Evolutionary conservation across 1,140 invertebrate species (phyloP), one percentile per base, ranked within the genome.

Genomic region (Catajapyx aquilonaris): DNA sequence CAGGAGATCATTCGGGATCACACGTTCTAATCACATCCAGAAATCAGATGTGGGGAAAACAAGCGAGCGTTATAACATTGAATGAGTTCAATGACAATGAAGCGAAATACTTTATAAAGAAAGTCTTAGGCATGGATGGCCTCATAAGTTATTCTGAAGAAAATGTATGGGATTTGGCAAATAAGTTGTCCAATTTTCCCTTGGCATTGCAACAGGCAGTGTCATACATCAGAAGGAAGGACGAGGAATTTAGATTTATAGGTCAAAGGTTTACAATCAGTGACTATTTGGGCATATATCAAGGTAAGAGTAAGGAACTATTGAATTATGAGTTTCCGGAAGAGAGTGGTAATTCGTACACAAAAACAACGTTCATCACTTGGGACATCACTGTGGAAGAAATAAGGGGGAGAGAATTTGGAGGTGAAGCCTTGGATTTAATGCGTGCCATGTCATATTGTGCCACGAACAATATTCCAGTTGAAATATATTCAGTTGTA

Each of bases 11-110:
- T n/a, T n/a, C n/a, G n/a, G n/a, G n/a, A n/a, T n/a, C n/a, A n/a
- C n/a, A n/a, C n/a, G n/a, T 46, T 36, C 17, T 46, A n/a, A 43
- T 46, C 32, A 46, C 44, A 4, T 46, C 44, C 31, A 31, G 40
- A 20, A 31, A 45, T 43, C 35, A 39, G 25, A 23, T 38, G 36
- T 46, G 35, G 44, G 7, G 11, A 23, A 18, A 37, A 18, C 19
- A 34, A 22, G 39, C 42, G 33, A 20, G 35, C 4, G 23, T 38
- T 11, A 20, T 37, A 35, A 11, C 33, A 20, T 37, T 43, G 35
- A 28, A 30, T 37, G 31, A 31, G 22, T 37, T 43, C 19, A 34
- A 20, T 30, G 20, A 46, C 25, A 35, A 37, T 39, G 35, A 45
- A 20, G 43, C 44, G 15, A 4, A 28, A 22, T 31, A 41, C 20